Evolutionary conservation across 1,140 invertebrate genomes (phyloP).

Genomic region (Neoseiulus cucumeris): DNA sequence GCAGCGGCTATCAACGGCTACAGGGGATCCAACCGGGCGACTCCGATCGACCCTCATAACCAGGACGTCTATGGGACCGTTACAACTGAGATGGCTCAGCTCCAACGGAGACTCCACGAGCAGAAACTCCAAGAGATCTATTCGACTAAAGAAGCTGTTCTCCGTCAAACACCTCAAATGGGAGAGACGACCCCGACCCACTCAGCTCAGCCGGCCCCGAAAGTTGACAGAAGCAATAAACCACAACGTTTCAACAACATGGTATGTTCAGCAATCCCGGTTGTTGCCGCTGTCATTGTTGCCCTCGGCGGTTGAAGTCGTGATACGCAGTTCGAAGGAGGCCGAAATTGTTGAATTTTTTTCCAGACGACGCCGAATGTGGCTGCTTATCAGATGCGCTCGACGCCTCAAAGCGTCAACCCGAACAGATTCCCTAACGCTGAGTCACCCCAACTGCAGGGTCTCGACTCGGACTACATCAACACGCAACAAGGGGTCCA

Average conservation of each 20-base stretch:
- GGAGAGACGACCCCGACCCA: not conserved
- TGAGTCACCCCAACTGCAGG: not conserved
- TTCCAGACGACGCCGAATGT: not conserved
- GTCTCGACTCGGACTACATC: not conserved
- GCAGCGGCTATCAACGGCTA: not conserved
- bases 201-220: slow-evolving; percentile 47
- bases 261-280: not conserved
- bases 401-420: slow-evolving; percentile 29
- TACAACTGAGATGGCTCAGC: not conserved
- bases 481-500: not conserved
- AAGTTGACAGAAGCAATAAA: slow-evolving; percentile 53
- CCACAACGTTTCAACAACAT: slow-evolving; percentile 31
- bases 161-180: not conserved
- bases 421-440: not conserved
- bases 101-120: slow-evolving; percentile 1
- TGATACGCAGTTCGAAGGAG: too few species aligned
- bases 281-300: too few species aligned
- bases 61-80: not conserved
- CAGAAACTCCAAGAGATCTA: slow-evolving; percentile 7
- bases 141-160: slow-evolving; percentile 5
- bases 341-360: too few species aligned
- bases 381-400: not conserved
- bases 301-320: too few species aligned
- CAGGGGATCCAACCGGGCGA: not conserved
- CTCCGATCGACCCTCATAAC: not conserved